Conservation (phyloP, 2,113 vertebrate species). For the Osmerus eperlanus region DNA sequence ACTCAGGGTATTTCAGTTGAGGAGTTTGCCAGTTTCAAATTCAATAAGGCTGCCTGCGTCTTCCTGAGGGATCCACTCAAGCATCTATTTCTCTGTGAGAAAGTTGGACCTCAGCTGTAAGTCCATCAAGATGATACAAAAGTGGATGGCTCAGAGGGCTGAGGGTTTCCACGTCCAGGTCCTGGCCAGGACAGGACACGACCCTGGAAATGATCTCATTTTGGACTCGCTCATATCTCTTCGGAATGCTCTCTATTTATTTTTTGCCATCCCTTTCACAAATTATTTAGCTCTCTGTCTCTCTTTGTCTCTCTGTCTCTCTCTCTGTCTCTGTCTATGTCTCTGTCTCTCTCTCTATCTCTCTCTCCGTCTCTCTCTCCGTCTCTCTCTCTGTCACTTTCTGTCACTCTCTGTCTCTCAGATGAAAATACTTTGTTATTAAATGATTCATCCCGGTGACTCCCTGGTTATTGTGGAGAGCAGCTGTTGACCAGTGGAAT, state of each 20-base stretch:
- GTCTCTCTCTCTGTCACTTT: not conserved
- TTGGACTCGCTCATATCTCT: not conserved
- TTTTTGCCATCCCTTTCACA: not conserved
- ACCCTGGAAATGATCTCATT: not conserved
- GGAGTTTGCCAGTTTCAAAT: constrained; percentile 30
- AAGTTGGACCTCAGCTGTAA: not conserved
- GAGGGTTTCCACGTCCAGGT: not conserved
- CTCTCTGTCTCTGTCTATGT: too few species aligned
- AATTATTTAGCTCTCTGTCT: not conserved
- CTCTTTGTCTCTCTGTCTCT: not conserved
- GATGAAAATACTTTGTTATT: constrained; percentile 45
- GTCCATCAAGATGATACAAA: not conserved
- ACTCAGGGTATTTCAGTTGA: constrained; percentile 27
- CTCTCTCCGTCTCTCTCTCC: too few species aligned
- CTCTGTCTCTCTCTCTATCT: too few species aligned
- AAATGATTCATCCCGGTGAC: constrained; percentile 58
- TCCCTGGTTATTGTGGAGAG: constrained; percentile 43
- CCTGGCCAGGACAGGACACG: too few species aligned
- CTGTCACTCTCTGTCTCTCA: not conserved
- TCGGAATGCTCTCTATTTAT: too few species aligned
- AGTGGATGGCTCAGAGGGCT: not conserved
- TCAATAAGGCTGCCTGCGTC: constrained; percentile 21
- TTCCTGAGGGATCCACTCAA: constrained; percentile 6
- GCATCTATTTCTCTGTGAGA: constrained; percentile 15
- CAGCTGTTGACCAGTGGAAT: constrained; percentile 59